These are phyloP conservation scores for Corythoichthys intestinalis DNA, from an alignment of 2,113 vertebrate genomes.

Conservation along the genomic window DNA sequence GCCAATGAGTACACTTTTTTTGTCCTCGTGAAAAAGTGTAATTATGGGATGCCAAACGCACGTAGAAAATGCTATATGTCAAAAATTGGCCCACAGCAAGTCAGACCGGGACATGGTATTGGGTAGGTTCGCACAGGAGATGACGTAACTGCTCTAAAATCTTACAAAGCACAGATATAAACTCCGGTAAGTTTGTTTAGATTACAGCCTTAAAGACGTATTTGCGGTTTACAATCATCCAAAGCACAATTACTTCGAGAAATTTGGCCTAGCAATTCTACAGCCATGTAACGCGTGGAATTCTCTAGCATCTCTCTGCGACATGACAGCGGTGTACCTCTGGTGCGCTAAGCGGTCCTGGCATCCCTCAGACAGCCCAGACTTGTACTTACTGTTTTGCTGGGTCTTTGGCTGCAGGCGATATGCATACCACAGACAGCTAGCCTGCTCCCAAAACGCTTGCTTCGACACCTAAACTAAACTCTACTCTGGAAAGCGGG, in stretches of 20 bases:
- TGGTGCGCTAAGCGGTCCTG: conserved; percentile 69
- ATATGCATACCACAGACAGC: conserved; percentile 68
- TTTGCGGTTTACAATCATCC: conserved; percentile 21
- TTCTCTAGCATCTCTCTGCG: conserved; percentile 53
- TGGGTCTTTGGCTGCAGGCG: conserved; percentile 69
- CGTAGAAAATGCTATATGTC: background rate
- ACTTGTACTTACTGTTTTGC: conserved; percentile 73
- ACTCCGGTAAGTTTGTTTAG: conserved; percentile 5
- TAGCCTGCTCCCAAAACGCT: conserved; percentile 55
- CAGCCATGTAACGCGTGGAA: conserved; percentile 40
- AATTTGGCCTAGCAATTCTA: conserved; percentile 38
- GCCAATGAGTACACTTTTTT: too few relatives aligned
- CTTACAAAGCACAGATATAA: background rate
- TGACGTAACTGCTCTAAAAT: conserved; percentile 1
- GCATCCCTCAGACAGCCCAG: conserved; percentile 68
- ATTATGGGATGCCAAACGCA: background rate
- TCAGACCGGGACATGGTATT: background rate
- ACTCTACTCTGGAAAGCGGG: conserved; percentile 29
- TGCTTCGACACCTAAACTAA: conserved; percentile 47
- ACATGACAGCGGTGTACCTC: conserved; percentile 65
- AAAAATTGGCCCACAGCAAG: conserved; percentile 3
- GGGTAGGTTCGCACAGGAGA: background rate
- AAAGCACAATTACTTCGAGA: conserved; percentile 12
- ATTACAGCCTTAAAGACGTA: conserved; percentile 23
- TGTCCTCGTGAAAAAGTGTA: background rate